These are phyloP conservation scores for Gymnogyps californianus DNA, from an alignment of 2,113 vertebrate genomes.

Conservation along the genomic window DNA sequence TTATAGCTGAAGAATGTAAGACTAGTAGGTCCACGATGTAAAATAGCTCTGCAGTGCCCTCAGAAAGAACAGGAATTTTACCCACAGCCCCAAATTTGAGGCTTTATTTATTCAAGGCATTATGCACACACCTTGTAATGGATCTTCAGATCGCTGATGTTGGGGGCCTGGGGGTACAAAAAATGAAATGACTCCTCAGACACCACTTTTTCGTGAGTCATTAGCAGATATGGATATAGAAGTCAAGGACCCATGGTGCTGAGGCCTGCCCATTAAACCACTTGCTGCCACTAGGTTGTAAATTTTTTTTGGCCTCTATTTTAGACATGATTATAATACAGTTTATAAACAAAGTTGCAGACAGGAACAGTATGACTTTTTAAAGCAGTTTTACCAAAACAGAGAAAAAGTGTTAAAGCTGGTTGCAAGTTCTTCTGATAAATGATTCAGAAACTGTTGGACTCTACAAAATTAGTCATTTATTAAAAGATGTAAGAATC, in stretches of 20 bases:
- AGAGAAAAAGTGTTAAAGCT: neutral
- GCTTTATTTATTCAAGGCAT: neutral
- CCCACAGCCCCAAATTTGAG: neutral
- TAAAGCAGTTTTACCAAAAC: neutral
- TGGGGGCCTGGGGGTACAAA: neutral
- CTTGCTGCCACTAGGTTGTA: neutral
- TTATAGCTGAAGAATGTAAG: neutral
- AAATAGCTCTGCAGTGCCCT: neutral
- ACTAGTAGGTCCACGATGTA: neutral
- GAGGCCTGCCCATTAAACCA: neutral
- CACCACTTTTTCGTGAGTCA: neutral
- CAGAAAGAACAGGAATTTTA: neutral
- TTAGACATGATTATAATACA: neutral
- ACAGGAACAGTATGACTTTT: neutral
- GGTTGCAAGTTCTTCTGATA: neutral
- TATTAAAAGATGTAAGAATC: slow-evolving; percentile 35
- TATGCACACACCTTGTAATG: neutral
- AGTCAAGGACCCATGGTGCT: neutral
- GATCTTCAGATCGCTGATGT: neutral
- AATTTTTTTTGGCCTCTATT: neutral
- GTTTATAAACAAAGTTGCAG: neutral
- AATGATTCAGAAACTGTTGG: slow-evolving; percentile 16
- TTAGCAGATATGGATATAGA: neutral
- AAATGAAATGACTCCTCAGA: neutral
- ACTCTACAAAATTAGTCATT: slow-evolving; percentile 23